Conservation (phyloP, 1,140 invertebrate genomes). For the Zaprionus tsacasi region DNA sequence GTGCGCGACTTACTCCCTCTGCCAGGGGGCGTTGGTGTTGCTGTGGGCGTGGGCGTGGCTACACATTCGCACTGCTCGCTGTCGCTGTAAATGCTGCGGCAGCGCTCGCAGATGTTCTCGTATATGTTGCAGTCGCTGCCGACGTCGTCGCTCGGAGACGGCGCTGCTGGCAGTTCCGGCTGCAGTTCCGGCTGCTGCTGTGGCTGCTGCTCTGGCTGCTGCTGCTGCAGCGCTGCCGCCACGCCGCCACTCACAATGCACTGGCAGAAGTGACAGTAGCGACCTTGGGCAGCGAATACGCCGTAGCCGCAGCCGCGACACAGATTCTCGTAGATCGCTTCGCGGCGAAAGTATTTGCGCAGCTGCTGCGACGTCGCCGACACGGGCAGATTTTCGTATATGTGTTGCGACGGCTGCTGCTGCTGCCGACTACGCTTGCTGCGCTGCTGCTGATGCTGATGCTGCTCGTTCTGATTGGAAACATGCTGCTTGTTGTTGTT, state of each 20-base stretch:
- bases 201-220: background rate
- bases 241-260: conserved; percentile 71
- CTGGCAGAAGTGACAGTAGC: conserved; percentile 77
- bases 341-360: conserved; percentile 72
- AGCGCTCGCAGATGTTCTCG: conserved; percentile 76
- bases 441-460: conserved; percentile 27
- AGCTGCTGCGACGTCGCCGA: conserved; percentile 49
- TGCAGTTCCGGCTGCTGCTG: background rate
- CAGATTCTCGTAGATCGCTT: conserved; percentile 78
- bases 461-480: conserved; percentile 47
- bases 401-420: conserved; percentile 44
- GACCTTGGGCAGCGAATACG: conserved; percentile 75
- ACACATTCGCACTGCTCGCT: conserved; percentile 56
- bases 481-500: conserved; percentile 48
- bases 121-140: conserved; percentile 64
- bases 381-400: conserved; percentile 69
- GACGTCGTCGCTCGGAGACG: conserved; percentile 1
- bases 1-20: conserved; percentile 60
- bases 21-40: background rate
- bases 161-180: background rate
- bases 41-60: background rate
- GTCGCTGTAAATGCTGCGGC: conserved; percentile 69
- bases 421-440: conserved; percentile 34
- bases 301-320: conserved; percentile 80
- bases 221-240: conserved; percentile 32